Conservation (phyloP, 2,113 vertebrate genomes). For the Mohoua ochrocephala region DNA sequence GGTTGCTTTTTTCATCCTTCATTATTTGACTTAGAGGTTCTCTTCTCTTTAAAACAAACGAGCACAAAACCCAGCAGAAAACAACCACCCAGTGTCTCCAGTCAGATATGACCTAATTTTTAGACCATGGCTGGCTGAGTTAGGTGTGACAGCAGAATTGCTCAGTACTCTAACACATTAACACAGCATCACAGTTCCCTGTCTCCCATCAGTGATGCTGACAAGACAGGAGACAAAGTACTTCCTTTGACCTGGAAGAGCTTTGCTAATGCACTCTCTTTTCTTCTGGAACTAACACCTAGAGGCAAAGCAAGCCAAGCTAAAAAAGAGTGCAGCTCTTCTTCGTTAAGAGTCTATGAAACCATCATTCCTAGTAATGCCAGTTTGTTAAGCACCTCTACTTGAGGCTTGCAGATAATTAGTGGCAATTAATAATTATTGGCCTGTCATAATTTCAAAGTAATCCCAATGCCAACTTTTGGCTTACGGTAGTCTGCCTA, state of each 20-base stretch:
- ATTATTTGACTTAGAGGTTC: not conserved
- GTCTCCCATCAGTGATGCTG: not conserved
- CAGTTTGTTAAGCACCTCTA: not conserved
- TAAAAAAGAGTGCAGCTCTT: not conserved
- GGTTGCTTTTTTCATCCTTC: not conserved
- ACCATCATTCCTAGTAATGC: not conserved
- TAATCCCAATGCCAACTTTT: not conserved
- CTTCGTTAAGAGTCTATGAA: not conserved
- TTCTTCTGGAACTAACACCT: not conserved
- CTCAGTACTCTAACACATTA: not conserved
- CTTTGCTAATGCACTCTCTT: not conserved
- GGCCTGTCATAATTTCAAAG: not conserved
- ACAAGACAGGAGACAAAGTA: not conserved
- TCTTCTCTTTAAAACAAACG: not conserved
- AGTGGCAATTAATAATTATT: not conserved
- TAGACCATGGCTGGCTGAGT: not conserved
- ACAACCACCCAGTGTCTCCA: not conserved
- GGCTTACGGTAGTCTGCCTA: not conserved
- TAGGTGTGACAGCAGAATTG: not conserved
- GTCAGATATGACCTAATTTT: slow-evolving; percentile 11
- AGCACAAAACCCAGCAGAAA: not conserved
- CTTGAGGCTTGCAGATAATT: not conserved
- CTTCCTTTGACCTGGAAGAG: not conserved
- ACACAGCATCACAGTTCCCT: not conserved
- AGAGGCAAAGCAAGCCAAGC: not conserved